phyloP scores from a whole-genome alignment of 2,888 invertebrate species.

The Notodonta ziczac region DNA sequence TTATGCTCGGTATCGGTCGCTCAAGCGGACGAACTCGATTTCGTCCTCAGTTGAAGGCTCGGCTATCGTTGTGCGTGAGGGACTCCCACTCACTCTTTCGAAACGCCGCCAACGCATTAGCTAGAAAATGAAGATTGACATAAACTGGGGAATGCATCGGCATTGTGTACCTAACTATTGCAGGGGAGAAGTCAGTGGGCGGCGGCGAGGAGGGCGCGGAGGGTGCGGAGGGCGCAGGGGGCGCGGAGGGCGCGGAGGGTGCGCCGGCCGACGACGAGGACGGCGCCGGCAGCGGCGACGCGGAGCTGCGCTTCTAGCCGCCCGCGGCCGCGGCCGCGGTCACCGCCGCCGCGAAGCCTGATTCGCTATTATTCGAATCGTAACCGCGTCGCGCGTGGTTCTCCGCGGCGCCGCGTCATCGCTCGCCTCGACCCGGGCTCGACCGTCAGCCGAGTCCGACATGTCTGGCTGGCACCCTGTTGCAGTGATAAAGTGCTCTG shows the following conservation, averaged over 20 bases:
- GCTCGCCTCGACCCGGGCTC: background rate
- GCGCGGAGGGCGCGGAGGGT: slow-evolving; percentile 70
- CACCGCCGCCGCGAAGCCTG: background rate
- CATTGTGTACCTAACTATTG: too few relatives aligned
- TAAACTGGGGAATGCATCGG: too few relatives aligned
- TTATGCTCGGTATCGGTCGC: too few relatives aligned
- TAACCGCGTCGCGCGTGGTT: too few relatives aligned
- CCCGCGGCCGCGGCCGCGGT: background rate
- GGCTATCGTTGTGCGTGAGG: too few relatives aligned
- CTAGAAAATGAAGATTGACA: too few relatives aligned
- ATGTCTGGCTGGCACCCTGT: background rate
- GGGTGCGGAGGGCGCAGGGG: slow-evolving; percentile 68
- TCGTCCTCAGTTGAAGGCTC: too few relatives aligned
- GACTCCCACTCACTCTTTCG: too few relatives aligned
- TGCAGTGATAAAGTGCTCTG: background rate
- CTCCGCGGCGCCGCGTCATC: background rate
- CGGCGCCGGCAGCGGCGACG: slow-evolving; percentile 85
- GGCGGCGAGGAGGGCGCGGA: slow-evolving; percentile 52
- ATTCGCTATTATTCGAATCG: too few relatives aligned
- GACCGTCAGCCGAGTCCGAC: background rate
- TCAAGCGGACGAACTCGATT: too few relatives aligned
- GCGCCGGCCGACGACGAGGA: slow-evolving; percentile 90
- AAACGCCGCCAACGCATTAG: too few relatives aligned
- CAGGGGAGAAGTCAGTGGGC: slow-evolving; percentile 13
- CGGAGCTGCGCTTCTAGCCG: slow-evolving; percentile 80